Percentiles rank a stretch among this genome's conserved stretches.
These are phyloP conservation scores for Netelia virgata DNA, from an alignment of 2,888 invertebrate species.

Conservation along the genomic window DNA sequence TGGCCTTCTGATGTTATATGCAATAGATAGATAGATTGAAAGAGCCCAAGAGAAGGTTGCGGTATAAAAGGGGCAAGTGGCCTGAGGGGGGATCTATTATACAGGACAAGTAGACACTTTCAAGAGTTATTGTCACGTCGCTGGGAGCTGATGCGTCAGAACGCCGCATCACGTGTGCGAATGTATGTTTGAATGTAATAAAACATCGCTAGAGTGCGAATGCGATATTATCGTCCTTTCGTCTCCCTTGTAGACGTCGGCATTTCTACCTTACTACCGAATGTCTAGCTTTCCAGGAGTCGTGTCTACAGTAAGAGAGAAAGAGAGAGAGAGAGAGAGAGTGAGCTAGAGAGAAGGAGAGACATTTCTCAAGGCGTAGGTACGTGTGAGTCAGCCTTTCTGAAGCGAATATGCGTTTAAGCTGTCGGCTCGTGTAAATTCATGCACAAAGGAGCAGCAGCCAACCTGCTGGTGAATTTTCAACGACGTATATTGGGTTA, in stretches of 20 bases:
- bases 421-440: slow-evolving; percentile 51
- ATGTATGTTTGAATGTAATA: background rate
- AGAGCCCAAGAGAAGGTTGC: slow-evolving; percentile 27
- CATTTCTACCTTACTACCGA: slow-evolving; percentile 9
- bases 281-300: slow-evolving; percentile 17
- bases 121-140: slow-evolving; percentile 62
- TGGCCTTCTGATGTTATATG: slow-evolving; percentile 18
- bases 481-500: slow-evolving; percentile 3
- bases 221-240: slow-evolving; percentile 58
- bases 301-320: background rate
- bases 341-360: background rate
- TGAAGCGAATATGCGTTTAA: slow-evolving; percentile 57
- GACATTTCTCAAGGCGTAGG: slow-evolving; percentile 44
- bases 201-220: slow-evolving; percentile 50
- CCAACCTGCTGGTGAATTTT: slow-evolving; percentile 37
- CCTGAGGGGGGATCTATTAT: slow-evolving; percentile 3
- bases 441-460: slow-evolving; percentile 49
- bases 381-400: slow-evolving; percentile 49
- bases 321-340: slow-evolving; percentile 5
- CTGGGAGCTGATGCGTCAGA: slow-evolving; percentile 55
- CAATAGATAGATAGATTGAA: slow-evolving; percentile 22
- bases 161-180: slow-evolving; percentile 25
- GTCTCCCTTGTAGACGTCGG: slow-evolving; percentile 26
- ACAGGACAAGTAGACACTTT: slow-evolving; percentile 31
- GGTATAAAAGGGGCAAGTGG: background rate